Base-by-base conservation (phyloP, 2,888 invertebrate species). In the Agrotis ipsilon region DNA sequence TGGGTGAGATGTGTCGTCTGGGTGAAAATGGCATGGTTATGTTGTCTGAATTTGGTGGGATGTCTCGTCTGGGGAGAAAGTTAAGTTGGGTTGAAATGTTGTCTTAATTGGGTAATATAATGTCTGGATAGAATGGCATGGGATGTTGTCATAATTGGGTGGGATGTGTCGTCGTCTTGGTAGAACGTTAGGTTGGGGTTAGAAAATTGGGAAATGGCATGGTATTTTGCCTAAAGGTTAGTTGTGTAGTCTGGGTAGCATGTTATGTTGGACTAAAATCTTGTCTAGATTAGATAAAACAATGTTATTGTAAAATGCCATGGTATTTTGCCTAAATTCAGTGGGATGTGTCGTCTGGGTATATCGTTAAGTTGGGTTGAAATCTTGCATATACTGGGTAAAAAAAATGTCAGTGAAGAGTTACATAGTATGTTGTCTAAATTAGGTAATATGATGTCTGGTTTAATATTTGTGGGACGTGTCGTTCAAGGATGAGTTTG, bases 21-120 rank as follows among this genome's bases (percentile, higher is more conserved):
- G 49, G 51, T 45, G 39, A 45, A 18, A 39, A 58, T 16, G 43
- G n/a, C 54, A n/a, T 27, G 68, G 11, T 54, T n/a, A n/a, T 39
- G 55, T 19, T 51, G 49, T 43, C 9, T 5, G 2, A 0, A 49
- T 48, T 60, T 27, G 59, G 55, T 51, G 11, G 16, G 1, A 16
- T 1, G 48, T 57, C n/a, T 14, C 39, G 14, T 72, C 43, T 57
- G 21, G 45, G 51, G 32, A 32, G 14, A 39, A 58, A 14, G 43
- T n/a, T 59, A n/a, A 16, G 68, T 32, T 19, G 6, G 7, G 19
- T 46, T 39, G 14, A 39, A 21, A n/a, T 39, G 55, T 19, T 43
- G 49, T 43, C 14, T 9, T 1, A 0, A 49, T 48, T 19, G 27
- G 19, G 27, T 32, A 1, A 2, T 0, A 16, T 1, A 9, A 45